Conservation (phyloP, 2,888 invertebrate species). For the Heterodera filipjevi region DNA sequence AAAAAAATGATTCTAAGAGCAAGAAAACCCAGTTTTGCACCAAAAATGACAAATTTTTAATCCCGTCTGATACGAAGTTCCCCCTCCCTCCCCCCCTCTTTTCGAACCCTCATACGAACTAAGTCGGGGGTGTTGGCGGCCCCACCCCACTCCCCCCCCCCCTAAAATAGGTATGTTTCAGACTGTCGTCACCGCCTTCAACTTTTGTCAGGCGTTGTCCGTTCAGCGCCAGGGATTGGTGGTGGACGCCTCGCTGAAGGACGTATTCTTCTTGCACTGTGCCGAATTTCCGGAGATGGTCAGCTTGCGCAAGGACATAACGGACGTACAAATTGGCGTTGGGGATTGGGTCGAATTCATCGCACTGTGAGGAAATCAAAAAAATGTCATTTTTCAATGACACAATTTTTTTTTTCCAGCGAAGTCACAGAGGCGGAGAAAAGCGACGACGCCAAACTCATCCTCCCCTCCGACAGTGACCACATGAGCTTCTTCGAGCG, state of each 20-base stretch:
- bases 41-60: too few species aligned
- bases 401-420: not conserved
- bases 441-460: not conserved
- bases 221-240: not conserved
- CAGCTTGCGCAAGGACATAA: not conserved
- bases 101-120: too few species aligned
- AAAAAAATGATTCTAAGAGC: too few species aligned
- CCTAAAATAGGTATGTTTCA: too few species aligned
- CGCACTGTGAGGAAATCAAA: not conserved
- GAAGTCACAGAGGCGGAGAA: conserved; percentile 7
- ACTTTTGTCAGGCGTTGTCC: not conserved
- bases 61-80: too few species aligned
- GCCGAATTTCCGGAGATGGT: not conserved
- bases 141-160: too few species aligned
- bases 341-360: not conserved
- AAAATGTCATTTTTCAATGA: not conserved
- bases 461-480: not conserved
- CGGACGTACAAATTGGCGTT: not conserved
- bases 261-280: conserved; percentile 2
- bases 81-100: too few species aligned
- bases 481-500: not conserved
- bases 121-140: too few species aligned
- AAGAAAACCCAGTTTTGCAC: too few species aligned
- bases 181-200: not conserved
- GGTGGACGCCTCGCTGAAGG: not conserved